Base-by-base conservation (phyloP, 2,888 invertebrate genomes). In the Lobophora halterata region DNA sequence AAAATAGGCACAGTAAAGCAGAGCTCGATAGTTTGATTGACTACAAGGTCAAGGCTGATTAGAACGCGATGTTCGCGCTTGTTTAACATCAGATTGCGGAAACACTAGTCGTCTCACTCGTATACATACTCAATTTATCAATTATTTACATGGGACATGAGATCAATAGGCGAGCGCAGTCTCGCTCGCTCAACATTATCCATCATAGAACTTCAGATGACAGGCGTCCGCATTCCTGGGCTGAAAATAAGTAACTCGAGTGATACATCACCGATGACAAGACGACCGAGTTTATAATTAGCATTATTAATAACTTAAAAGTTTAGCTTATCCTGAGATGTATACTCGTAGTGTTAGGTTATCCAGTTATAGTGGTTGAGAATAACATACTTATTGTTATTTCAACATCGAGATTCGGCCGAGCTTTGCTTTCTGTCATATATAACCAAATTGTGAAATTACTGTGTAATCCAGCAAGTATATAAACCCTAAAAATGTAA, bases 31-130 rank as follows among this genome's bases (percentile, higher is more conserved):
- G 71, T 64, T 71, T 61, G 65, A 74, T 68, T 65, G 64, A 62
- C 53, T 69, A 65, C 79, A 82, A 82, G 81, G 81, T 79, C 81
- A 82, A 79, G 80, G 78, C 61, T 72, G 68, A 76, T 74, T 70
- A 66, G 65, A 67, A 49, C 61, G 59, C 58, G 50, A 62, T 65
- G 71, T 58, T 53, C 29, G 66, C 65, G 62, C 65, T 58, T 46
- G 33, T 48, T 52, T 48, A 17, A 37, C 46, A 49, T 16, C 43
- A 52, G 36, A 52, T 37, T 35, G 55, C 30, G 48, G 49, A 53
- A 55, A 58, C 48, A 42, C 55, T 50, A 56, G 43, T 46, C 40
- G 44, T 76, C 77, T 65, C 73, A 51, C 46, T 79, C 64, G 13
- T 61, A 52, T 69, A 8, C 29, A 31, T 30, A 37, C 40, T 41